Evolutionary conservation across 2,113 vertebrate species (phyloP).

Genomic region (Fukomys damarensis): DNA sequence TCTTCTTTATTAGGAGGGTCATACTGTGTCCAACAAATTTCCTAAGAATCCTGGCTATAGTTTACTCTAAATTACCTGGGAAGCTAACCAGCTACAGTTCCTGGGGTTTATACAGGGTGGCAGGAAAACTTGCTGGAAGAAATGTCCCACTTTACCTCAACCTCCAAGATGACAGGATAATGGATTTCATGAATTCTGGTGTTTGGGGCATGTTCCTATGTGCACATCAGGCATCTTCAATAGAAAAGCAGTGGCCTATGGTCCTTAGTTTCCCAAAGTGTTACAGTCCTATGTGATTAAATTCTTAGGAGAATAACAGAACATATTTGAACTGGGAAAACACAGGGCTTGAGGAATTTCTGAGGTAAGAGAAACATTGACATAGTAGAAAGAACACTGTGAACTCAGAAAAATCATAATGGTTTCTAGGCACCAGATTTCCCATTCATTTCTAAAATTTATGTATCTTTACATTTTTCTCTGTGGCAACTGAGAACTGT

Average conservation of each 20-base stretch:
- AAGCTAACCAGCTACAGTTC: background rate
- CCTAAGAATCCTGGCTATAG: background rate
- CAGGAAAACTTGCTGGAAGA: background rate
- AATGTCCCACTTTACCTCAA: background rate
- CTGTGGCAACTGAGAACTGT: background rate
- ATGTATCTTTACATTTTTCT: background rate
- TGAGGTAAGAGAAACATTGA: background rate
- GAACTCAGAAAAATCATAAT: background rate
- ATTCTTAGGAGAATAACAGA: background rate
- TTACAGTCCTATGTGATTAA: background rate
- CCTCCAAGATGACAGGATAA: background rate
- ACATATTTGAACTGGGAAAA: background rate
- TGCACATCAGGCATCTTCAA: background rate
- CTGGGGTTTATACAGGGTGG: background rate
- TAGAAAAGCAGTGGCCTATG: background rate
- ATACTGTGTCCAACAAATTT: background rate
- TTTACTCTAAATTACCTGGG: background rate
- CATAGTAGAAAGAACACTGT: background rate
- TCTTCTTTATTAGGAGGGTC: background rate
- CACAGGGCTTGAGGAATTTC: background rate
- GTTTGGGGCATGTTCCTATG: background rate
- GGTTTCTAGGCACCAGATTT: conserved; percentile 26
- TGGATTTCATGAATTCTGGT: background rate
- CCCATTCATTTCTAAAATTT: conserved; percentile 30
- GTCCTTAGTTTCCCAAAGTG: background rate